phyloP scores from a whole-genome alignment of 2,888 invertebrate genomes.

The Creontiades dilutus region DNA sequence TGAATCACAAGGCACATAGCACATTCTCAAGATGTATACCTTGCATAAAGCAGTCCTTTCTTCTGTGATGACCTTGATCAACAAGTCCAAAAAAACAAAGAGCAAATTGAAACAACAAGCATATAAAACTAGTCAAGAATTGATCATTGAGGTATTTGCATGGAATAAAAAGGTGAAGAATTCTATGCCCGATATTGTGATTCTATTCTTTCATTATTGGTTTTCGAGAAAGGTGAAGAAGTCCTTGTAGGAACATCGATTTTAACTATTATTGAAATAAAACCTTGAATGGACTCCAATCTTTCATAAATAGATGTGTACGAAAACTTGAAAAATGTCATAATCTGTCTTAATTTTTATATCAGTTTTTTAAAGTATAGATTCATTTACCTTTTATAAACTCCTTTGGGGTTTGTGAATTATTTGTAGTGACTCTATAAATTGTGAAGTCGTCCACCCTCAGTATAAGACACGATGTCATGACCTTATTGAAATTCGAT shows the following conservation, averaged over 20 bases:
- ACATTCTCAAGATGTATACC: conserved; percentile 70
- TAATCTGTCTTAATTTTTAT: no score
- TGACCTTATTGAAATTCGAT: conserved; percentile 89
- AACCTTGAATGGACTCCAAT: no score
- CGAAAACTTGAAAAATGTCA: no score
- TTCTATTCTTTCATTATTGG: no score
- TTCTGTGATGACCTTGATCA: conserved; percentile 76
- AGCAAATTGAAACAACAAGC: conserved; percentile 5
- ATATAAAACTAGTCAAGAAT: background rate
- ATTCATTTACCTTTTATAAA: conserved; percentile 84
- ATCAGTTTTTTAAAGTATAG: background rate
- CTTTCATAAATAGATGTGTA: no score
- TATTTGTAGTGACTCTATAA: conserved; percentile 89
- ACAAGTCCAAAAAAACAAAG: conserved; percentile 17
- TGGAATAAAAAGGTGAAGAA: no score
- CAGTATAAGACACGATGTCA: conserved; percentile 94
- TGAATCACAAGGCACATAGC: conserved; percentile 36
- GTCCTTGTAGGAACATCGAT: no score
- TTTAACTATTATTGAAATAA: no score
- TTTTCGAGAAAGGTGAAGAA: no score
- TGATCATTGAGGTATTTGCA: no score
- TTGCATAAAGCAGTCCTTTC: conserved; percentile 75
- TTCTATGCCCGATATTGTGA: no score
- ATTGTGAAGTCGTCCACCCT: conserved; percentile 95
- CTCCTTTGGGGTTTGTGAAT: conserved; percentile 88